Conservation (phyloP, 2,797 vertebrate genomes). For the Melanotaenia boesemani region DNA sequence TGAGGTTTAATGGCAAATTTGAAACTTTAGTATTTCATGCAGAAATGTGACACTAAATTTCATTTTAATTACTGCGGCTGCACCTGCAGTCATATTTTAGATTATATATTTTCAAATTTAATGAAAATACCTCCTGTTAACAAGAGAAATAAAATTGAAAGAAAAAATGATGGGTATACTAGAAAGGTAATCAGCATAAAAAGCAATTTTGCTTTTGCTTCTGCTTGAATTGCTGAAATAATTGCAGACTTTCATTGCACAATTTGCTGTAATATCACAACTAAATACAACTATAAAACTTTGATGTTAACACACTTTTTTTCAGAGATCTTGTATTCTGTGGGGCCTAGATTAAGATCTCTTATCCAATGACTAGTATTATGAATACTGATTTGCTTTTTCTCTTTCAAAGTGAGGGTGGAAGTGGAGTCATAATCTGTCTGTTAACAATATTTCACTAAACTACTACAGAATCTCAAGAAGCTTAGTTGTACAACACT, state of each 20-base stretch:
- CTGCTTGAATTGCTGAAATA: background rate
- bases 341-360: background rate
- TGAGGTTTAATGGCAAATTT: constrained; percentile 15
- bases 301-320: background rate
- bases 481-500: background rate
- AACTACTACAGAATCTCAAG: background rate
- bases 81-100: background rate
- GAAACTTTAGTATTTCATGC: background rate
- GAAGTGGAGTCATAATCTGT: background rate
- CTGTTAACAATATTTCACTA: background rate
- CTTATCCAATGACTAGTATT: background rate
- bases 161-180: background rate
- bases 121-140: background rate
- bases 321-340: background rate
- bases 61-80: background rate
- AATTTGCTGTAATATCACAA: background rate
- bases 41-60: background rate
- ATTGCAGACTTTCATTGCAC: background rate
- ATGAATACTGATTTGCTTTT: background rate
- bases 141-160: background rate
- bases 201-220: constrained; percentile 1
- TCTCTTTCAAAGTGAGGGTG: background rate
- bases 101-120: background rate
- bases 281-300: background rate
- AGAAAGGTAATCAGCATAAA: background rate